A percentile compares a stretch with the other conserved stretches of the same genome.
Evolutionary conservation across 2,888 invertebrate genomes (phyloP).

Genomic region (Lepidonotus clava): DNA sequence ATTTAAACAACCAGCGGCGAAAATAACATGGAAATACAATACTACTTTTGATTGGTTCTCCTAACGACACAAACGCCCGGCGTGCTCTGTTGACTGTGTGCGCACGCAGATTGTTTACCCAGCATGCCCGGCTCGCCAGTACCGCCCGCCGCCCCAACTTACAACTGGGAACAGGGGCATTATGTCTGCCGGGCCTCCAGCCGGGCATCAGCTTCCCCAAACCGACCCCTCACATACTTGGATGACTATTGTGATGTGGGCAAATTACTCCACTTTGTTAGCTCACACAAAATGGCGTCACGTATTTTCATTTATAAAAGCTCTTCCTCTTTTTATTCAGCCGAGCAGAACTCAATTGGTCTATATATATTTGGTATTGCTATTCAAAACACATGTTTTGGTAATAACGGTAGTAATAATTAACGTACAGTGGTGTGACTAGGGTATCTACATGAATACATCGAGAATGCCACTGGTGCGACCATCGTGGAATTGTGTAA

Average conservation of each 20-base stretch:
- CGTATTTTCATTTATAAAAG: not conserved
- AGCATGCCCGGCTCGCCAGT: not conserved
- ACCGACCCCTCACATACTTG: not conserved
- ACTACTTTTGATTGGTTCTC: not conserved
- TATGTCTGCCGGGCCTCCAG: not conserved
- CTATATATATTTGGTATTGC: not conserved
- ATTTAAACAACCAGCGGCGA: not conserved
- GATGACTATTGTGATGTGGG: not conserved
- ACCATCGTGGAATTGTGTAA: not conserved
- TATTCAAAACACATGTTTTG: not conserved
- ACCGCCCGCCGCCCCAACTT: not conserved
- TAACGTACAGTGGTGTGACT: constrained; percentile 9
- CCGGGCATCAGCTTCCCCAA: no score
- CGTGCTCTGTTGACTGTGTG: not conserved
- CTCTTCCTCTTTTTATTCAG: not conserved
- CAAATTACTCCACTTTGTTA: not conserved
- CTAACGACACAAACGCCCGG: not conserved
- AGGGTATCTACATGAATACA: not conserved
- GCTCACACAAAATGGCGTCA: not conserved
- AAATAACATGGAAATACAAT: not conserved
- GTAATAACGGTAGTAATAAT: not conserved
- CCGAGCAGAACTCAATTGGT: not conserved
- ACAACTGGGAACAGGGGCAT: not conserved
- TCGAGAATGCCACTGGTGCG: not conserved
- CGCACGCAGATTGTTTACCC: not conserved